Evolutionary conservation across 2,797 vertebrate species (phyloP), one percentile per base, ranked within the genome.

Genomic region (Hipposideros larvatus): DNA sequence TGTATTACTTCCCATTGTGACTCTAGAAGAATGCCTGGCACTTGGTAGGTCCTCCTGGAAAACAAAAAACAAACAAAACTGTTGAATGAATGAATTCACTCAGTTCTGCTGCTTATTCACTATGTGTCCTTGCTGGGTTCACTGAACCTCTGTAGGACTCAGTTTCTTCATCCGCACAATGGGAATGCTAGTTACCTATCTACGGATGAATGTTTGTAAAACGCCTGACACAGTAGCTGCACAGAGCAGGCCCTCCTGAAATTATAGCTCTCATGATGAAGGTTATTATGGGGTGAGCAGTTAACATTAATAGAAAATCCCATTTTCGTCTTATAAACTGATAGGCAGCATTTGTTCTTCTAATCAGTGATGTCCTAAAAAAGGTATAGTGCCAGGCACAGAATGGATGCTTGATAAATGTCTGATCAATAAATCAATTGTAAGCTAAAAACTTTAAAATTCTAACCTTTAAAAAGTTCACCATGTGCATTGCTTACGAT

Each of bases 371-470:
- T 43, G 15, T 11, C 91, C 19, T 78, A 59, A 70, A 63, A 85
- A 84, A 37, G 61, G 43, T 19, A 90, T 14, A 73, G 43, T 28
- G 31, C 28, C 37, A 43, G 48, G 26, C 34, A 65, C 66, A 85
- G n/a, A 73, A 82, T 10, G 7, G 21, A 59, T 71, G n/a, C 75
- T 87, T 53, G 41, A 59, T 63, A 87, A 91, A 71, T 84, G 5
- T 90, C 41, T 75, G 22, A 73, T 61, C 53, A 21, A 15, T 74
- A n/a, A 75, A 82, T 68, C 19, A 28, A 83, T 18, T 83, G 24
- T 68, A 94, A 90, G 18, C 34, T 91, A 63, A 90, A 96, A 91
- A 43, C 14, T 82, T 85, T 75, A 83, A 87, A 75, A 41, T 73
- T 41, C 41, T 71, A 92, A 74, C 16, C 91, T 94, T 73, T 85